phyloP scores from a whole-genome alignment of 2,113 vertebrate genomes.

The Pteruthius melanotis region DNA sequence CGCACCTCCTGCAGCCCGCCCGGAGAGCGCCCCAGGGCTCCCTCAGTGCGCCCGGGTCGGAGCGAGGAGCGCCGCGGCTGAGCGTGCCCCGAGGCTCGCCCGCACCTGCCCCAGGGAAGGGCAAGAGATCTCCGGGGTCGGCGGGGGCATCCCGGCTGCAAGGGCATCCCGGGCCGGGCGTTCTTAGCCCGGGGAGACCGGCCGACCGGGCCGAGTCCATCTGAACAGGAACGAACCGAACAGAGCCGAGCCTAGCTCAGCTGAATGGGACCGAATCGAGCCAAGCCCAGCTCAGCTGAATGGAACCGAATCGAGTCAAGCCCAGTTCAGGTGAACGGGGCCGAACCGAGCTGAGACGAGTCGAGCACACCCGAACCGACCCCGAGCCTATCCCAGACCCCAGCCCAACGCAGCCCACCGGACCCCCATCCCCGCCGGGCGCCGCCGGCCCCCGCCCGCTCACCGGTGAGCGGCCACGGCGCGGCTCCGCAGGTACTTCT shows the following conservation, averaged over 20 bases:
- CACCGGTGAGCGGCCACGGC: no score
- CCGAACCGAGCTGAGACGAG: not conserved
- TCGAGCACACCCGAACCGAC: not conserved
- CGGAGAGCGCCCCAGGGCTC: not conserved
- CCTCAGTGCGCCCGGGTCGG: not conserved
- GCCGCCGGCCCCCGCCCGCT: not conserved
- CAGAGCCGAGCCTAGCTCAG: not conserved
- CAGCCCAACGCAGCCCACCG: not conserved
- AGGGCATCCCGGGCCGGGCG: not conserved
- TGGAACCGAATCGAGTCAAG: not conserved
- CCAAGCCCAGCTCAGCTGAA: not conserved
- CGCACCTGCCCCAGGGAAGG: not conserved
- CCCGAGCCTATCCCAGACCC: not conserved
- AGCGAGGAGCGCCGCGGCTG: not conserved
- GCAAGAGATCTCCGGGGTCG: not conserved
- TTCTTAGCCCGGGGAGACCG: not conserved
- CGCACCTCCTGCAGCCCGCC: not conserved
- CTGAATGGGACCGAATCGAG: not conserved
- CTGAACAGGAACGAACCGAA: not conserved
- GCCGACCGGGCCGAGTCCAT: not conserved
- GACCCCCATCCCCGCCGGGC: not conserved
- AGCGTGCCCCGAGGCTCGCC: not conserved
- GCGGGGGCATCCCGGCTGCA: not conserved
- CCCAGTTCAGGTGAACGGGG: not conserved
- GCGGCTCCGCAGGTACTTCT: no score